Evolutionary conservation across 2,888 invertebrate species (phyloP).

Genomic region (Agrypnus murinus): DNA sequence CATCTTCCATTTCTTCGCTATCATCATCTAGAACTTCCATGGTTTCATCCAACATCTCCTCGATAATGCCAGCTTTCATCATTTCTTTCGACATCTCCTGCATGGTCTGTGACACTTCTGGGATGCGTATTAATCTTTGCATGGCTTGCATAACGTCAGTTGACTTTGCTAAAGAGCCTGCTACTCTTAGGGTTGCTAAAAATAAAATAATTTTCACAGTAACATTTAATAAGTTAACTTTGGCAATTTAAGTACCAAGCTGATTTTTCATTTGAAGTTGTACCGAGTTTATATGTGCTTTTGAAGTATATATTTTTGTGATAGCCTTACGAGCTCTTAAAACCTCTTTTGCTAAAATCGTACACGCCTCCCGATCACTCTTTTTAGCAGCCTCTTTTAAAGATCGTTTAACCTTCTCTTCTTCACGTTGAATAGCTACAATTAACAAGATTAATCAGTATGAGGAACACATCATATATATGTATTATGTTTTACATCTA

Average conservation of each 20-base stretch:
- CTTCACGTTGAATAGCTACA: conserved; percentile 94
- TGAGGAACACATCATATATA: neutral
- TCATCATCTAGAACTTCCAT: conserved; percentile 95
- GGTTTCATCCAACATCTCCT: conserved; percentile 99
- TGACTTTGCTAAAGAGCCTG: conserved; percentile 94
- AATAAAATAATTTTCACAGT: too few species aligned
- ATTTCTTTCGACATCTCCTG: conserved; percentile 98
- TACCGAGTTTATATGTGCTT: conserved; percentile 97
- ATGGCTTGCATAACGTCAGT: conserved; percentile 99
- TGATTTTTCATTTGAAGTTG: conserved; percentile 99
- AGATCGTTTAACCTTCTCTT: conserved; percentile 95
- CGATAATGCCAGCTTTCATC: conserved; percentile 99
- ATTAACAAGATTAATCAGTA: conserved; percentile 47
- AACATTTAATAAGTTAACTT: too few species aligned
- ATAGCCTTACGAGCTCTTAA: conserved; percentile 91
- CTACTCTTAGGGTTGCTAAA: conserved; percentile 92
- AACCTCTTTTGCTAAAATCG: conserved; percentile 94
- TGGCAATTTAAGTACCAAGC: conserved; percentile 79
- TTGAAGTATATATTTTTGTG: conserved; percentile 94
- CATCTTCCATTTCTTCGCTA: conserved; percentile 96
- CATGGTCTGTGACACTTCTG: conserved; percentile 97
- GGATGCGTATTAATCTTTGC: conserved; percentile 92
- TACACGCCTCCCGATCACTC: conserved; percentile 94
- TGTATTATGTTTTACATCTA: conserved; percentile 74
- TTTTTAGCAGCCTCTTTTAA: conserved; percentile 97